Percentiles rank a stretch among this genome's conserved stretches.
Conservation (phyloP, 2,113 vertebrate species). For the Lepus timidus region DNA sequence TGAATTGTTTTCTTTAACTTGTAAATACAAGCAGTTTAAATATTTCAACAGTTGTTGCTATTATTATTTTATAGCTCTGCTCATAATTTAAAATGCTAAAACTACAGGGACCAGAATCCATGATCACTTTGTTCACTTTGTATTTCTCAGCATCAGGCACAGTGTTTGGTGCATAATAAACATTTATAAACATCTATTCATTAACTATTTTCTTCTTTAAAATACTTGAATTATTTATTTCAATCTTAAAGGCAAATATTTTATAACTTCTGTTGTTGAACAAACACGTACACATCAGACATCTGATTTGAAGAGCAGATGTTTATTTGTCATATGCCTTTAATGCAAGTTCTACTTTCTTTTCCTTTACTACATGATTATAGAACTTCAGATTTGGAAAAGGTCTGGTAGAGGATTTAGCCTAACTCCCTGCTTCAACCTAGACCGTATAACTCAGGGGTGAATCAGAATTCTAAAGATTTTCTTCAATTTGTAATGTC, state of each 20-base stretch:
- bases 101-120: neutral
- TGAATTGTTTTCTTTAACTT: neutral
- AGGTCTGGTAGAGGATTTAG: neutral
- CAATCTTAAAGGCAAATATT: slow-evolving; percentile 21
- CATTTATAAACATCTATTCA: neutral
- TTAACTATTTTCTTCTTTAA: slow-evolving; percentile 23
- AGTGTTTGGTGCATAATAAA: neutral
- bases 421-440: neutral
- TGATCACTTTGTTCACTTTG: neutral
- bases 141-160: neutral
- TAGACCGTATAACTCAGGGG: neutral
- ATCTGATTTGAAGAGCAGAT: neutral
- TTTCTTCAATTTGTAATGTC: neutral
- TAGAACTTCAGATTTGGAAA: slow-evolving; percentile 1
- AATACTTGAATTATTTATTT: neutral
- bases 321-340: slow-evolving; percentile 12
- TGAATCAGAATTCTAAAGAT: neutral
- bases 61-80: neutral
- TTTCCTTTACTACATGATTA: neutral
- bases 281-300: neutral
- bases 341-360: neutral
- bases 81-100: slow-evolving; percentile 17
- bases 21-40: neutral
- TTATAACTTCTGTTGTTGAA: neutral
- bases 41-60: neutral